Evolutionary conservation across 2,113 vertebrate genomes (phyloP).

Genomic region (Platysternon megacephalum): DNA sequence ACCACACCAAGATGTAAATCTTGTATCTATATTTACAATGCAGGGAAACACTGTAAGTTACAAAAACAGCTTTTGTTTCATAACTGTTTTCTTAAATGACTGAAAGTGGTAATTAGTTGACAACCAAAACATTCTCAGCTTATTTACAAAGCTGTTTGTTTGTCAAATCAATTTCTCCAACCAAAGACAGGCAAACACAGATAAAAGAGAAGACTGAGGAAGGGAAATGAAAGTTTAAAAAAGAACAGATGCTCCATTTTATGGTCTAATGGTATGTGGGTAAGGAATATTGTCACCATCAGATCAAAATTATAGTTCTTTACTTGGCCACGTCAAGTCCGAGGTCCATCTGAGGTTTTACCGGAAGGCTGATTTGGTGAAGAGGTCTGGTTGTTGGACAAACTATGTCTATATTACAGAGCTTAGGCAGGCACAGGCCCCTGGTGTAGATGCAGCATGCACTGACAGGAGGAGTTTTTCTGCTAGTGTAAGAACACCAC

Average conservation of each 20-base stretch:
- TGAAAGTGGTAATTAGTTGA: slow-evolving; percentile 5
- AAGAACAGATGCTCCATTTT: not conserved
- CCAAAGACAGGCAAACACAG: not conserved
- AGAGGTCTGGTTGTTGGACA: not conserved
- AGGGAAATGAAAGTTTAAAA: not conserved
- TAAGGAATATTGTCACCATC: not conserved
- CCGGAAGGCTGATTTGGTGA: not conserved
- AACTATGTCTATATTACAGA: not conserved
- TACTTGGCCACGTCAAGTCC: not conserved
- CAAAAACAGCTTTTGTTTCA: slow-evolving; percentile 20
- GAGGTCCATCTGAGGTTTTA: not conserved
- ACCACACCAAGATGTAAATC: not conserved
- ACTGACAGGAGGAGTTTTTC: not conserved
- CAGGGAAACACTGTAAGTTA: not conserved
- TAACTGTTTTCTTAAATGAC: not conserved
- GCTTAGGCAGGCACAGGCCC: not conserved
- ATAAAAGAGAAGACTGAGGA: not conserved
- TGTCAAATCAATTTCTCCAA: not conserved
- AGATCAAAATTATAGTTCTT: not conserved
- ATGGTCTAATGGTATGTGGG: not conserved
- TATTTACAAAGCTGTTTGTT: not conserved
- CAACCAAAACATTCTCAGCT: not conserved
- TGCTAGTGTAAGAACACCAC: not conserved
- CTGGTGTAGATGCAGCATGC: not conserved
- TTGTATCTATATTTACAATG: not conserved